phyloP scores from a whole-genome alignment of 2,888 invertebrate genomes.

The Coelinius sp. region DNA sequence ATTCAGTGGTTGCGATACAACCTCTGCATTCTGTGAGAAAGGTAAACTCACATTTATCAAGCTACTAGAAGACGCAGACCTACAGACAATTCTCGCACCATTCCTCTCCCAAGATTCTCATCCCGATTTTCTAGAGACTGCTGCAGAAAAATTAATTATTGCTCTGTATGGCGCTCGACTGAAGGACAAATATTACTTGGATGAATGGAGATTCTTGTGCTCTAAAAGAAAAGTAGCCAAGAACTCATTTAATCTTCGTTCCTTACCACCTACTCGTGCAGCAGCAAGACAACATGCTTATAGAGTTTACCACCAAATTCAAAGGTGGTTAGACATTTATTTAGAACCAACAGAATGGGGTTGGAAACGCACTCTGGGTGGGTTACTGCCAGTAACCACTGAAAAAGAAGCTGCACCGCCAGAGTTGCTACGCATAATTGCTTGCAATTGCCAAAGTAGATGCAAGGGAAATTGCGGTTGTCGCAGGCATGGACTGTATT shows the following conservation, averaged over 20 bases:
- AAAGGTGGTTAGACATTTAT: neutral
- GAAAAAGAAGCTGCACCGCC: neutral
- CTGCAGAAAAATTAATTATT: neutral
- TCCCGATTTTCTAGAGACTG: constrained; percentile 2
- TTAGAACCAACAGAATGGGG: neutral
- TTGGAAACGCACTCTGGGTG: neutral
- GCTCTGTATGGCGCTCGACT: neutral
- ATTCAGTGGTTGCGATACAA: no score
- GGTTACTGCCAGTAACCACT: neutral
- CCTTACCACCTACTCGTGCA: neutral
- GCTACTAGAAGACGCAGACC: constrained; percentile 2
- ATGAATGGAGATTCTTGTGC: neutral
- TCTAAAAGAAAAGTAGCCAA: neutral
- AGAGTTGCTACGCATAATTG: neutral
- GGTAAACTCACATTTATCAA: neutral
- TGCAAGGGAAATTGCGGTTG: no score
- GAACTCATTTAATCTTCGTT: neutral
- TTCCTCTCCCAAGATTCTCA: neutral
- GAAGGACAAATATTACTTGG: neutral
- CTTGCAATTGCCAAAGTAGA: neutral
- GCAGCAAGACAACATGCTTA: neutral
- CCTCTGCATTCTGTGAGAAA: neutral
- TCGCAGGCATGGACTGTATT: neutral
- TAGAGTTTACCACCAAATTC: neutral
- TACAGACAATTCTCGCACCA: constrained; percentile 4